Evolutionary conservation across 2,888 invertebrate genomes (phyloP), one percentile per base, ranked within the genome.

Genomic region (Amphipoea lucens): DNA sequence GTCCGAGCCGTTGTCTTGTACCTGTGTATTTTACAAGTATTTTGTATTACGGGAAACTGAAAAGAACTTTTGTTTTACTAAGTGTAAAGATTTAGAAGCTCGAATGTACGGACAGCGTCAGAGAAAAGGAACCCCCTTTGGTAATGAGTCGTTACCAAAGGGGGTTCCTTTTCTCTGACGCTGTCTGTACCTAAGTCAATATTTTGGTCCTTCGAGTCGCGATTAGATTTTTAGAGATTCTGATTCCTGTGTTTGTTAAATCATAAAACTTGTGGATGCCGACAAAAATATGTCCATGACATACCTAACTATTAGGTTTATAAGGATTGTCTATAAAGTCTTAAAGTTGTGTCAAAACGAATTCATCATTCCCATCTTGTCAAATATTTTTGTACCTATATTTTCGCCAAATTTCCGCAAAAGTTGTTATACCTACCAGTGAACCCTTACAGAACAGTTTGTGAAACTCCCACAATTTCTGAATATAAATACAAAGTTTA

Each of bases 1-100:
- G 90, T 98, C 98, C 12, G 98, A 98, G 2, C 97, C 97, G 84
- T 98, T 98, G 87, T 98, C 97, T 90, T 97, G 97, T 17, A 98
- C 96, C 96, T 96, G 63, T 63, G n/a, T 4, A 36, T 45, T 57
- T 23, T 3, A 83, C 11, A 63, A 48, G 48, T 62, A 11, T 40
- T 69, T 54, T 54, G 14, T 72, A 54, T 40, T 29, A 72, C 1
- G 7, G 29, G 14, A 54, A 29, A 48, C 17, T 40, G 45, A 5
- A 36, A 45, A 74, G 7, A 42, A 36, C 0, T 36, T 48, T 45
- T 67, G 0, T 11, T 12, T 36, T 4, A 48, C 48, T 48, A 48
- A 48, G 14, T 48, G 4, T 20, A 1, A 40, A 42, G 12, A 11
- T 14, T 51, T n/a, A 11, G 36, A 54, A 76, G 36, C 23, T 36